Base-by-base conservation (phyloP, 2,888 invertebrate genomes). In the Pseudanteris insignis region DNA sequence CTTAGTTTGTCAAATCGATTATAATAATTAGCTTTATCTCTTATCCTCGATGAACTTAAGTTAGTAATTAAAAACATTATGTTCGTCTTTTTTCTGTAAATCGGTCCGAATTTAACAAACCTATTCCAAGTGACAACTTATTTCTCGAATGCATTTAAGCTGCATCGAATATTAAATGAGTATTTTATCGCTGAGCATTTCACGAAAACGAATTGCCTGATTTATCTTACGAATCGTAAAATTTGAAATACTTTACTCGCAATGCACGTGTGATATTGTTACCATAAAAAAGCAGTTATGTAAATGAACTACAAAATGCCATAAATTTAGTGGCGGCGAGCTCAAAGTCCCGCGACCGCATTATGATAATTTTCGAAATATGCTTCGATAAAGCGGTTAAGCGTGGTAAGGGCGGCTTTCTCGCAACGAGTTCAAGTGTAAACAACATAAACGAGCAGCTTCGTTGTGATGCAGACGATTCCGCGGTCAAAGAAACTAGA, bases 381-480 rank as follows among this genome's bases (percentile, higher is more conserved):
- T 51, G 59, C 36, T 46, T 26, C 59, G 46, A 59, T 59, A 51
- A 59, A 51, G 51, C 46, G 59, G 59, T 40, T 51, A 51, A n/a
- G 33, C 50, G 50, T n/a, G 48, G 32, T 26, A 21, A 7, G 32
- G 25, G 24, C 43, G 15, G 30, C 29, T 28, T 24, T 34, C 30
- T 30, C 40, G 37, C 41, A 25, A 15, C 37, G 43, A 28, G 43
- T 28, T 53, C 43, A 30, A 15, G 58, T 36, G 54, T 59, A 54
- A 58, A 59, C 54, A 63, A 59, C 50, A 13, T 15, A 18, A 25
- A 26, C 43, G 38, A 41, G 47, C 28, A 34, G 32, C 32, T 41
- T 57, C 63, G 63, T 63, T 63, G 32, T 51, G 54, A 63, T 58
- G 63, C 63, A 73, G 72, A 70, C 69, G 57, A 44, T 63, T 59